These are phyloP conservation scores for Blennius ocellaris DNA, from an alignment of 2,113 vertebrate species.

Conservation along the genomic window DNA sequence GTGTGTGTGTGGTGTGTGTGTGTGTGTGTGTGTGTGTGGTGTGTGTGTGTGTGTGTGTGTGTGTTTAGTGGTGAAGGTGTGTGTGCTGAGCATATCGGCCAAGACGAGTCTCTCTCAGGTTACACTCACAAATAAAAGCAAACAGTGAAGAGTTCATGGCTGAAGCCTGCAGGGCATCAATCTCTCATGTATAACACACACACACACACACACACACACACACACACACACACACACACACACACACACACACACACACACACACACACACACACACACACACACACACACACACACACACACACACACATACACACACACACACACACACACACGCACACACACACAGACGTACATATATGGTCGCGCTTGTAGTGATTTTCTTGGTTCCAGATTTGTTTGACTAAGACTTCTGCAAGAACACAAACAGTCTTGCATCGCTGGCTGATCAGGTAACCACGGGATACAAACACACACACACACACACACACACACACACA, in stretches of 20 bases:
- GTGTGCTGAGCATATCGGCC: conserved; percentile 58
- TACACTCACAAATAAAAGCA: conserved; percentile 66
- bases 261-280: no score
- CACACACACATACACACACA: no score
- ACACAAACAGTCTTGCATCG: conserved; percentile 27
- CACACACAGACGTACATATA: background rate
- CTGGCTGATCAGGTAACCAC: conserved; percentile 37
- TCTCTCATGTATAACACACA: conserved; percentile 15
- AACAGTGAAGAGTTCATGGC: conserved; percentile 60
- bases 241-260: no score
- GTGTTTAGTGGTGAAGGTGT: conserved; percentile 28
- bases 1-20: conserved; percentile 26
- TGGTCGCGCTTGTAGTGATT: conserved; percentile 10
- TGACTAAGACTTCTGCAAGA: conserved; percentile 36
- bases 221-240: no score
- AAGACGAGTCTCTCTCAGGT: conserved; percentile 48
- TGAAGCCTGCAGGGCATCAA: conserved; percentile 53
- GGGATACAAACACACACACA: conserved; percentile 21
- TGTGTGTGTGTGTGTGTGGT: conserved; percentile 32
- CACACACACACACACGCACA: no score
- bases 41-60: conserved; percentile 53
- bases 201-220: no score
- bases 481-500: conserved; percentile 8
- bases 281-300: no score
- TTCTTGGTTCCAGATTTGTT: conserved; percentile 45